Base-by-base conservation (phyloP, 2,888 invertebrate species). In the Oligia strigilis region DNA sequence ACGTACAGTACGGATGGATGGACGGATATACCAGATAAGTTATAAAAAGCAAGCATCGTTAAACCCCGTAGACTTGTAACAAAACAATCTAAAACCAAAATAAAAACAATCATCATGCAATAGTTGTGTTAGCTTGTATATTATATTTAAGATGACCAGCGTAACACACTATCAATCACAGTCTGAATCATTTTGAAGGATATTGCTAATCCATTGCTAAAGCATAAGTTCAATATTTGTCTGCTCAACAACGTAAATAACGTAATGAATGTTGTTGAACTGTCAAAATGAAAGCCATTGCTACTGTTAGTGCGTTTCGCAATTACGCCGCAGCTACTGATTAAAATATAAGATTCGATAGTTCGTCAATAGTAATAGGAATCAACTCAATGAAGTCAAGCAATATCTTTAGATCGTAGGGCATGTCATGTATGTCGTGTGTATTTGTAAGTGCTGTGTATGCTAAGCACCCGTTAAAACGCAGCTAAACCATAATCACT, bases 371-470 rank as follows among this genome's bases (percentile, higher is more conserved):
- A n/a, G 19, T 55, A 40, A 40, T 66, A 49, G 11, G 6, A 19
- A 76, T 49, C n/a, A 23, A 29, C 6, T 19, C 17, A 40, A 52
- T 29, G 4, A 62, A 29, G 58, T 77, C 11, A 19, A 40, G n/a
- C 19, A 40, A 5, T 49, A 13, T 19, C 52, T 52, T 71, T 40
- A 72, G 11, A 60, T 49, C 46, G 13, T 49, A 76, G 60, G 17
- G 8, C 2, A 49, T 58, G 17, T 14, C 36, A 46, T 11, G 9
- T n/a, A n/a, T 66, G 14, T 74, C 55, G 13, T 72, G 9, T 81
- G n/a, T 81, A 81, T 36, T 52, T 72, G 19, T 58, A 23, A 23
- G 46, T 17, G 55, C 8, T 55, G 8, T 52, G 23, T 74, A 40
- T 55, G n/a, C 23, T 74, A 66, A 43, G 17, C 29, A 36, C 19